Conservation (phyloP, 1,140 invertebrate genomes). For the Drosophila arizonae region DNA sequence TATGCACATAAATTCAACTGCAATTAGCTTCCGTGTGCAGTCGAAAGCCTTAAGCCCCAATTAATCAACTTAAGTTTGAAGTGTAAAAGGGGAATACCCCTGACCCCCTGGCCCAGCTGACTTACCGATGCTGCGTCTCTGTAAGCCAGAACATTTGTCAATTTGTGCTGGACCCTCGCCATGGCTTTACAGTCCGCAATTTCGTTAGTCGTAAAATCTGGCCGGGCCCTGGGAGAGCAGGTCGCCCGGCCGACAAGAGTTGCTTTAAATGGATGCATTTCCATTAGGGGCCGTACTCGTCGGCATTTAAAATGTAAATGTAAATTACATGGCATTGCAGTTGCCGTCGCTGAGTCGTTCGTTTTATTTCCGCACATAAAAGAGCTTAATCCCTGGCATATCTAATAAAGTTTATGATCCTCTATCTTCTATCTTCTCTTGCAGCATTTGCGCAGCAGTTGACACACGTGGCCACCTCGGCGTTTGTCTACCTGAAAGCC, state of each 20-base stretch:
- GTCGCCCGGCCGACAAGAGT: neutral
- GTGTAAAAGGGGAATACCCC: slow-evolving; percentile 51
- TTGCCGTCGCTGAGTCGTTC: slow-evolving; percentile 16
- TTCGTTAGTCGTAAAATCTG: slow-evolving; percentile 35
- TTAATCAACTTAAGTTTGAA: slow-evolving; percentile 62
- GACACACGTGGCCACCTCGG: slow-evolving; percentile 52
- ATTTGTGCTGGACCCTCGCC: slow-evolving; percentile 49
- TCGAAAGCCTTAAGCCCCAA: slow-evolving; percentile 49
- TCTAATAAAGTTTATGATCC: slow-evolving; percentile 68
- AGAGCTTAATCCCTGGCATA: slow-evolving; percentile 46
- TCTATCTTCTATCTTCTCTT: slow-evolving; percentile 61
- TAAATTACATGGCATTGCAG: slow-evolving; percentile 65
- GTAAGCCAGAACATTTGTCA: slow-evolving; percentile 61
- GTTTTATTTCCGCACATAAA: slow-evolving; percentile 63
- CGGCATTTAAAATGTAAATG: slow-evolving; percentile 58
- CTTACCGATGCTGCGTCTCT: neutral
- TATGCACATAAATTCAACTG: slow-evolving; percentile 66
- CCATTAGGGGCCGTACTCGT: slow-evolving; percentile 8
- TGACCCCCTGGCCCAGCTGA: slow-evolving; percentile 1
- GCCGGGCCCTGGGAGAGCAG: slow-evolving; percentile 12
- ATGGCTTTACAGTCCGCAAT: slow-evolving; percentile 54
- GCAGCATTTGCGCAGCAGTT: slow-evolving; percentile 67
- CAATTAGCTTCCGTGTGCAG: slow-evolving; percentile 70
- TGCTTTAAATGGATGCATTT: slow-evolving; percentile 45
- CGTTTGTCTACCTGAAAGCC: slow-evolving; percentile 66